Conservation (phyloP, 2,888 invertebrate genomes). For the Diogma glabrata region DNA sequence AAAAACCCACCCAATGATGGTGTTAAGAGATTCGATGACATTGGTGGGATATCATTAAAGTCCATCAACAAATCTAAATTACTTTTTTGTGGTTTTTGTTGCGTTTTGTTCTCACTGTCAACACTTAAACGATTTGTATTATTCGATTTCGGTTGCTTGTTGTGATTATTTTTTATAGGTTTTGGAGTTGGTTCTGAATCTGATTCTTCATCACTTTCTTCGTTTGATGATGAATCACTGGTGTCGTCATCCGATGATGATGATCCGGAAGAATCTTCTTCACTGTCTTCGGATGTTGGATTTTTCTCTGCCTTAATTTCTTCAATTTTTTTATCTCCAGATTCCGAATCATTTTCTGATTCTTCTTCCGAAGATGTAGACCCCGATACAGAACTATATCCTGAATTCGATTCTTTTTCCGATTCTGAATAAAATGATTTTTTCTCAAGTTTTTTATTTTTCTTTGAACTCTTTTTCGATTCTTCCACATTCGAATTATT, state of each 20-base stretch:
- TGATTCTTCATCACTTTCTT: conserved; percentile 8
- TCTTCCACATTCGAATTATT: conserved; percentile 10
- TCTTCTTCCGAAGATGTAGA: conserved; percentile 26
- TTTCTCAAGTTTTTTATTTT: conserved; percentile 34
- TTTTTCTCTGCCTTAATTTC: too few species aligned
- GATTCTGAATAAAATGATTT: conserved; percentile 49
- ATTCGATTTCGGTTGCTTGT: not conserved
- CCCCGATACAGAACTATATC: conserved; percentile 19
- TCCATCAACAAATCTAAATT: conserved; percentile 77
- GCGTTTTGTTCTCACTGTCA: conserved; percentile 13
- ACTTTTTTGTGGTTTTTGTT: conserved; percentile 37
- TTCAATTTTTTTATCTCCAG: conserved; percentile 22
- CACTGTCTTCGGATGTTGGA: conserved; percentile 21
- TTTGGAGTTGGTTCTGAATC: not conserved
- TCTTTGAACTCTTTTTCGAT: conserved; percentile 23
- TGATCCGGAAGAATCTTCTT: conserved; percentile 32
- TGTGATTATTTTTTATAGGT: not conserved
- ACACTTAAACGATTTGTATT: too few species aligned
- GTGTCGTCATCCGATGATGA: conserved; percentile 28
- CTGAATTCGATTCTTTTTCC: conserved; percentile 23
- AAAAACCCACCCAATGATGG: conserved; percentile 71
- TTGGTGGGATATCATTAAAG: conserved; percentile 63
- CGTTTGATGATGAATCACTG: conserved; percentile 10
- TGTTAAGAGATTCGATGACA: conserved; percentile 48
- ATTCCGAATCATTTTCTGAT: conserved; percentile 19